phyloP scores from a whole-genome alignment of 1,140 invertebrate genomes.

The Spodoptera litura region DNA sequence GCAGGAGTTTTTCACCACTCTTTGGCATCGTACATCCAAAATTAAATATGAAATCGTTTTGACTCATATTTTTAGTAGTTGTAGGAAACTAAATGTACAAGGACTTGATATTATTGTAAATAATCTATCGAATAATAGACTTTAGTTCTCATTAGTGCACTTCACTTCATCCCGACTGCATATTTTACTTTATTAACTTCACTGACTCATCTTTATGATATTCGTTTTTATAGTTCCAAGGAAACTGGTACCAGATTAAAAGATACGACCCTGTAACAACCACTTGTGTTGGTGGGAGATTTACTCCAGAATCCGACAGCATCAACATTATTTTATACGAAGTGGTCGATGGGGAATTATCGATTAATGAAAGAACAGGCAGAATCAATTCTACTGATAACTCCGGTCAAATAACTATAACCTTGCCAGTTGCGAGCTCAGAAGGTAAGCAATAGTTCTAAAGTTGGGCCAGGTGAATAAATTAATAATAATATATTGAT shows the following conservation, averaged over 20 bases:
- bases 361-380: constrained; percentile 59
- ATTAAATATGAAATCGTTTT: too few species aligned
- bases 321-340: constrained; percentile 70
- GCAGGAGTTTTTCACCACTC: too few species aligned
- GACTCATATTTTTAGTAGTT: too few species aligned
- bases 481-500: neutral
- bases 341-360: constrained; percentile 54
- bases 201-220: too few species aligned
- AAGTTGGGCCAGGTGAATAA: neutral
- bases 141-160: too few species aligned
- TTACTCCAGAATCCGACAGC: constrained; percentile 55
- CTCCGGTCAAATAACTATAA: neutral
- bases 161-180: too few species aligned
- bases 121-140: too few species aligned
- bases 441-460: neutral
- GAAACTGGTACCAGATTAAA: constrained; percentile 77
- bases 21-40: too few species aligned
- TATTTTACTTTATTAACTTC: too few species aligned
- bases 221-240: constrained; percentile 58
- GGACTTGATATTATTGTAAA: too few species aligned
- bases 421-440: neutral
- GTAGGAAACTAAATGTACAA: too few species aligned
- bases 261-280: constrained; percentile 68
- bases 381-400: constrained; percentile 39
- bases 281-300: constrained; percentile 62